These are phyloP conservation scores for Melipona beecheii DNA, from an alignment of 2,888 invertebrate species.

Conservation along the genomic window DNA sequence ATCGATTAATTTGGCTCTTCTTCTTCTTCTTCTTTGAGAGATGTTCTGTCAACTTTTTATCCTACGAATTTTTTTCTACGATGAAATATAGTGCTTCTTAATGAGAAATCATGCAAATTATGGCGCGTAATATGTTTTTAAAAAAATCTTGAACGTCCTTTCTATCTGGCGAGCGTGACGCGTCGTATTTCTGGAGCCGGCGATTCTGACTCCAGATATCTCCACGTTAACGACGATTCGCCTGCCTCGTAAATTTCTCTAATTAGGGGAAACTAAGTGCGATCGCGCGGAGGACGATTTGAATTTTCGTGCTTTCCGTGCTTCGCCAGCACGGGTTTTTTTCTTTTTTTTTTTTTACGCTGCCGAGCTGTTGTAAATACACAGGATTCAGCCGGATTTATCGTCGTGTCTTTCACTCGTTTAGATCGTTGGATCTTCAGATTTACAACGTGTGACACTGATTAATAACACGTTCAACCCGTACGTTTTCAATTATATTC, in stretches of 20 bases:
- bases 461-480: too few species aligned
- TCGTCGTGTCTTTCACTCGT: too few species aligned
- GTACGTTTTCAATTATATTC: too few species aligned
- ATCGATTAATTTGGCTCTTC: too few species aligned
- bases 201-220: constrained; percentile 25
- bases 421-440: too few species aligned
- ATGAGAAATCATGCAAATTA: too few species aligned
- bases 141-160: not conserved
- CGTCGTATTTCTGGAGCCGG: constrained; percentile 20
- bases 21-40: too few species aligned
- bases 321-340: not conserved
- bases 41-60: too few species aligned
- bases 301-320: constrained; percentile 3
- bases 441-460: too few species aligned
- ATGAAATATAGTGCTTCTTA: too few species aligned
- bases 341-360: not conserved
- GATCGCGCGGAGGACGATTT: constrained; percentile 15
- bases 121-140: too few species aligned
- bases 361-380: not conserved
- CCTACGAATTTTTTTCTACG: too few species aligned
- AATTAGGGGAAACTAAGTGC: constrained; percentile 17
- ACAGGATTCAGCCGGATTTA: not conserved
- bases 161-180: not conserved
- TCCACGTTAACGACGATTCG: constrained; percentile 25
- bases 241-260: constrained; percentile 10